Base-by-base conservation (phyloP, 1,140 invertebrate genomes). In the Telenomus remus region DNA sequence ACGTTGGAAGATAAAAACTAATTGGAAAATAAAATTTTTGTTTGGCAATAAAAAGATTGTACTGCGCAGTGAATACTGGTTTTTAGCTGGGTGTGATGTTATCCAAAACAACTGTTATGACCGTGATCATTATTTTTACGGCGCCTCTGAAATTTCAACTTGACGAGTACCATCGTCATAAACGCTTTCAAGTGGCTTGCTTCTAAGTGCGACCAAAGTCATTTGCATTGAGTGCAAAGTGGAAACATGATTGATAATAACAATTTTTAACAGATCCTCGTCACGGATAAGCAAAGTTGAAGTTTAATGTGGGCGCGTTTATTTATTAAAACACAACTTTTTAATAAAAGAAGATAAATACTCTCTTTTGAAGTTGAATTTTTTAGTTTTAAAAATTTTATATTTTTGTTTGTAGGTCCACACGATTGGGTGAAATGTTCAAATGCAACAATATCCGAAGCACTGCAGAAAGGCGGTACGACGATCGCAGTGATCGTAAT, bases 351-450 rank as follows among this genome's bases (percentile, higher is more conserved):
- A 27, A 27, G 19, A 27, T 27, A 27, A 27, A n/a, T n/a, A n/a
- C n/a, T n/a, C 19, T 27, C 2, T 27, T 27, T 27, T 27, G 1
- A 6, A 27, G 6, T 27, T 27, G n/a, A 49, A 47, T 47, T 33
- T 1, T 33, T 27, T 33, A n/a, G n/a, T n/a, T n/a, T n/a, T n/a
- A n/a, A n/a, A n/a, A n/a, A n/a, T n/a, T n/a, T n/a, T n/a, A n/a
- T n/a, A n/a, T n/a, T n/a, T n/a, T n/a, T n/a, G n/a, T 33, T 54
- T 35, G 7, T 15, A 82, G 79, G 70, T 44, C 14, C 13, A 10
- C 37, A 69, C 6, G 54, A 80, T 44, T 69, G 56, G 53, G 46
- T 85, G 13, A 81, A 80, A 56, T 85, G 83, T 57, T 66, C 35
- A 12, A 81, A 84, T 51, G 63, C 59, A 8, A 82, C 19, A 5